These are phyloP conservation scores for Ligdia adustata DNA, from an alignment of 2,888 invertebrate genomes.

Conservation along the genomic window DNA sequence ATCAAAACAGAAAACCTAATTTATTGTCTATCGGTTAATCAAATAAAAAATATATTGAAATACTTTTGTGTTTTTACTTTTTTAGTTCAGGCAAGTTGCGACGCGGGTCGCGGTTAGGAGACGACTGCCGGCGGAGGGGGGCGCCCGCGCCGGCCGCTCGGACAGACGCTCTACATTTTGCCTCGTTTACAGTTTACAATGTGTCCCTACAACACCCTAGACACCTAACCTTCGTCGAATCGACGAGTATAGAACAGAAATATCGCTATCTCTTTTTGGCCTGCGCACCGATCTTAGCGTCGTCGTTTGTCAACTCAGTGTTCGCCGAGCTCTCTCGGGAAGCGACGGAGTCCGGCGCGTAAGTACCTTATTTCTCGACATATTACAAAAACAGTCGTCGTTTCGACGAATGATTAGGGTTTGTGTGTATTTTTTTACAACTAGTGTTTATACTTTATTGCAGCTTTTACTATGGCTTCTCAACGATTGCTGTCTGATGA, in stretches of 20 bases:
- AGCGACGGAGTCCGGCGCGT: slow-evolving; percentile 7
- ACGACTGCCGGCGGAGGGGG: too few species aligned
- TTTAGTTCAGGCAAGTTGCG: too few species aligned
- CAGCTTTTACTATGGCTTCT: slow-evolving; percentile 14
- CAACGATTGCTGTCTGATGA: slow-evolving; percentile 12
- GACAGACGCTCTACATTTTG: too few species aligned
- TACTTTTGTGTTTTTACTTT: too few species aligned
- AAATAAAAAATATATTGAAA: too few species aligned
- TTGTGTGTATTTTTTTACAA: neutral
- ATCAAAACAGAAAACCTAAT: too few species aligned
- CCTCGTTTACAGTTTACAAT: too few species aligned
- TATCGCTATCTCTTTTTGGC: slow-evolving; percentile 6
- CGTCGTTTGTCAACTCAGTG: slow-evolving; percentile 15
- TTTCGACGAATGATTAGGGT: neutral
- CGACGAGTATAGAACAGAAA: slow-evolving; percentile 12
- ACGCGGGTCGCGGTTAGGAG: too few species aligned
- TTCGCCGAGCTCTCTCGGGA: slow-evolving; percentile 15
- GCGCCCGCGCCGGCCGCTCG: too few species aligned
- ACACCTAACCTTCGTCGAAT: slow-evolving; percentile 7
- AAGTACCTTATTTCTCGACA: too few species aligned
- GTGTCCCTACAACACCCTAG: too few species aligned
- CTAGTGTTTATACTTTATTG: slow-evolving; percentile 2
- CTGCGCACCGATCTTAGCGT: neutral
- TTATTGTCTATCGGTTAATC: too few species aligned
- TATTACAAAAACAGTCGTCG: slow-evolving; percentile 1